Percentiles rank a stretch among this genome's conserved stretches.
Evolutionary conservation across 1,140 invertebrate genomes (phyloP).

Genomic region (Macrosteles quadrilineatus): DNA sequence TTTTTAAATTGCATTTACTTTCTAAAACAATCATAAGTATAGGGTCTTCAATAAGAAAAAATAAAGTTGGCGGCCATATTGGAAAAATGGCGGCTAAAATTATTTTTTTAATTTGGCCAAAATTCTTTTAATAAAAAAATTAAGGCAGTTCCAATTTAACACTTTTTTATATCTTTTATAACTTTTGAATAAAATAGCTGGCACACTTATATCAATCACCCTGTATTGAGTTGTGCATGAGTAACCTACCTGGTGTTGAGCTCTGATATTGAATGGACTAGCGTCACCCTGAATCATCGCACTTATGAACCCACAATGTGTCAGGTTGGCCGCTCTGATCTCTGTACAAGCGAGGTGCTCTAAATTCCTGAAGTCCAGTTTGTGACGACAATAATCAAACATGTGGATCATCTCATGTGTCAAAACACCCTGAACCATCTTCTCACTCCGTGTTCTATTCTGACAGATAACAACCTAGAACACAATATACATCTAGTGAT

Average conservation of each 20-base stretch:
- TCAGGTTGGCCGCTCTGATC: conserved; percentile 87
- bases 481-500: conserved; percentile 41
- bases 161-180: no score
- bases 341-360: conserved; percentile 96
- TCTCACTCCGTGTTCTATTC: conserved; percentile 68
- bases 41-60: no score
- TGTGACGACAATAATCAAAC: conserved; percentile 91
- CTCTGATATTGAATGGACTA: conserved; percentile 69
- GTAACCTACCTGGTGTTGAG: conserved; percentile 73
- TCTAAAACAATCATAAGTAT: no score
- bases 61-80: no score
- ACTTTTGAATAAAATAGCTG: no score
- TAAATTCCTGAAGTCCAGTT: conserved; percentile 86
- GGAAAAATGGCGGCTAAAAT: no score
- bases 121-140: no score
- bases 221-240: no score
- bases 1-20: no score
- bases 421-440: conserved; percentile 74
- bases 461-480: conserved; percentile 87
- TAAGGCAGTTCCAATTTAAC: no score
- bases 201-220: no score
- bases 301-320: conserved; percentile 86
- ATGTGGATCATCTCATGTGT: conserved; percentile 95
- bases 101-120: no score
- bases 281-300: conserved; percentile 76